phyloP scores from a whole-genome alignment of 2,888 invertebrate species.

The Diplazon laetatorius region DNA sequence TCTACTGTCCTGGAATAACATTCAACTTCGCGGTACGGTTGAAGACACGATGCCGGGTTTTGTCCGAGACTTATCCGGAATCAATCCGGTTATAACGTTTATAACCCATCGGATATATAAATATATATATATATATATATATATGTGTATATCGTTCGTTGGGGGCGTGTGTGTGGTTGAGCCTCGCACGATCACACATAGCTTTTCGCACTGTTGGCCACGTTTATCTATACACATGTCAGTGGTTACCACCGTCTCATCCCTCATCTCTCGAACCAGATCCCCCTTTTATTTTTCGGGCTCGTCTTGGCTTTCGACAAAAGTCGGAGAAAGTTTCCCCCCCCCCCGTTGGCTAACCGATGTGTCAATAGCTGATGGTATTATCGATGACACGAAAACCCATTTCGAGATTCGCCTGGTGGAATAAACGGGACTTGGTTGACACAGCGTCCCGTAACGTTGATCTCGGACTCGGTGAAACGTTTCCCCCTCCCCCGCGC shows the following conservation, averaged over 20 bases:
- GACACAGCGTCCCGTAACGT: conserved; percentile 39
- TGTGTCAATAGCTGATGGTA: conserved; percentile 79
- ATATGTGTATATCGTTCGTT: conserved; percentile 52
- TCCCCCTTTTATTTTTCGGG: conserved; percentile 6
- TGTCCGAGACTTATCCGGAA: conserved; percentile 78
- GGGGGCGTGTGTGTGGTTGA: conserved; percentile 8
- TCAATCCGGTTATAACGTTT: conserved; percentile 76
- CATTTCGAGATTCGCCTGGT: conserved; percentile 55
- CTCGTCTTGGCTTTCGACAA: conserved; percentile 55
- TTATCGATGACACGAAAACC: conserved; percentile 60
- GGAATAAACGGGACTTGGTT: conserved; percentile 60
- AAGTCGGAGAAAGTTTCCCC: conserved; percentile 25
- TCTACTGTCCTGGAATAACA: conserved; percentile 73
- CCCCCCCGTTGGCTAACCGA: conserved; percentile 70
- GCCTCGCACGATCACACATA: conserved; percentile 44
- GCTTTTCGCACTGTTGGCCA: conserved; percentile 56
- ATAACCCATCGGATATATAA: conserved; percentile 60
- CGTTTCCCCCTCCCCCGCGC: too few relatives aligned
- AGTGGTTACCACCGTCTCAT: conserved; percentile 36
- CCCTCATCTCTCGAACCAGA: conserved; percentile 28
- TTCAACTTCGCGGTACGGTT: conserved; percentile 58
- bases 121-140: too few relatives aligned
- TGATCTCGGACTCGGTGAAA: too few relatives aligned
- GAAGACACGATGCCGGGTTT: conserved; percentile 71
- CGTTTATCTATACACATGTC: conserved; percentile 46